Evolutionary conservation across 1,140 invertebrate species (phyloP), one percentile per base, ranked within the genome.

Genomic region (Aleiodes sp.): DNA sequence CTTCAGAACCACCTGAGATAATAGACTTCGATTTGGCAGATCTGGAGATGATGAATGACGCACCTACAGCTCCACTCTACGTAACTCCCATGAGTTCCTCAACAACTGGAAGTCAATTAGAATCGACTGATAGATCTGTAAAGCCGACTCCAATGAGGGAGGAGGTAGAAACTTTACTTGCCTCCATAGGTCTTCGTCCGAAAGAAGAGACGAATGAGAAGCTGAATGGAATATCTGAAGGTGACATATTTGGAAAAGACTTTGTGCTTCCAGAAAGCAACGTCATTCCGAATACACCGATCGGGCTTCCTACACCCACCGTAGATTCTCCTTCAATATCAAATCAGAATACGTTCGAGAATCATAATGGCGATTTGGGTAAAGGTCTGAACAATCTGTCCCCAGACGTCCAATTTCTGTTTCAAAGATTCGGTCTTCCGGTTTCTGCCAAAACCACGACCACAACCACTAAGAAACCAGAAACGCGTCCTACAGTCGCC

Each of bases 121-220:
- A n/a, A n/a, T n/a, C n/a, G n/a, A n/a, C n/a, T n/a, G n/a, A n/a
- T n/a, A n/a, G n/a, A n/a, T n/a, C n/a, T n/a, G 72, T 73, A 68
- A 68, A 72, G 0, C 31, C 59, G 14, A 68, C 52, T 2, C 67
- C 74, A 0, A 82, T 87, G 57, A 83, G 82, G 21, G 73, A 80
- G 21, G 81, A 87, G 26, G 78, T 87, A 1, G 78, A 84, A 70
- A 78, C 85, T 7, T 70, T 88, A 2, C 65, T 88, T 2, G 80
- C 82, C 6, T 84, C 84, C 0, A 81, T 87, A 8, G 86, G 86
- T 1, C 68, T 88, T 1, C 69, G 71, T 2, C 75, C 76, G 1
- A 57, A 70, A 2, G 70, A 73, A 8, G 35, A 19, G 0, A 65
- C 21, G 10, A 72, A 73, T 7, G 62, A 73, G 28, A 72, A 76